These are phyloP conservation scores for Protonemura montana DNA, from an alignment of 2,888 invertebrate species.

Conservation along the genomic window DNA sequence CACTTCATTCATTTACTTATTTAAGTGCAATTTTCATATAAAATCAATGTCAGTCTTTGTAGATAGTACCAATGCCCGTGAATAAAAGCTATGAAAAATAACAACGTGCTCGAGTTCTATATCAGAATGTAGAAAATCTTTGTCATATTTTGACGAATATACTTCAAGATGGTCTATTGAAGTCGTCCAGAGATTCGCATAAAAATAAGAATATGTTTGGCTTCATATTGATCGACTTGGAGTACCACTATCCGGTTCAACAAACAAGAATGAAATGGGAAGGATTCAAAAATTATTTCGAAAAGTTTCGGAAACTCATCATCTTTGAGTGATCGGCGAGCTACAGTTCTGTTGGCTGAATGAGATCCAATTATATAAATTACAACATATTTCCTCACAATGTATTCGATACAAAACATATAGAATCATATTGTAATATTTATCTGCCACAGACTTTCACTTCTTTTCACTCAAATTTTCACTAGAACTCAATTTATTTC, in stretches of 20 bases:
- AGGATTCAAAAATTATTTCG: background rate
- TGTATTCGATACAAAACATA: too few relatives aligned
- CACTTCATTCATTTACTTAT: too few relatives aligned
- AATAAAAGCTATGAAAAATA: background rate
- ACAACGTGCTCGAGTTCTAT: background rate
- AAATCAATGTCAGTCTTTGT: too few relatives aligned
- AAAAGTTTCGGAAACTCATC: background rate
- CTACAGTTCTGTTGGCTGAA: background rate
- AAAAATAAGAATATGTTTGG: background rate
- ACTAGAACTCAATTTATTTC: too few relatives aligned
- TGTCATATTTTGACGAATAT: background rate
- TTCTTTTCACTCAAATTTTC: too few relatives aligned
- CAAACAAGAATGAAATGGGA: background rate
- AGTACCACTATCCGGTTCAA: background rate
- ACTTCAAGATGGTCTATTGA: background rate
- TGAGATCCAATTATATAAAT: too few relatives aligned
- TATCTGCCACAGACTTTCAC: too few relatives aligned
- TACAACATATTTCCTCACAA: too few relatives aligned
- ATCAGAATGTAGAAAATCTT: background rate
- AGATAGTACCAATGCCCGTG: too few relatives aligned
- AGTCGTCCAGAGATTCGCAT: background rate
- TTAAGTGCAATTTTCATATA: too few relatives aligned
- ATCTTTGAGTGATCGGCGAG: background rate
- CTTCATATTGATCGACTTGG: background rate
- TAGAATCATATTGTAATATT: too few relatives aligned